Conservation (phyloP, 1,140 invertebrate genomes). For the Euwallacea fornicatus region DNA sequence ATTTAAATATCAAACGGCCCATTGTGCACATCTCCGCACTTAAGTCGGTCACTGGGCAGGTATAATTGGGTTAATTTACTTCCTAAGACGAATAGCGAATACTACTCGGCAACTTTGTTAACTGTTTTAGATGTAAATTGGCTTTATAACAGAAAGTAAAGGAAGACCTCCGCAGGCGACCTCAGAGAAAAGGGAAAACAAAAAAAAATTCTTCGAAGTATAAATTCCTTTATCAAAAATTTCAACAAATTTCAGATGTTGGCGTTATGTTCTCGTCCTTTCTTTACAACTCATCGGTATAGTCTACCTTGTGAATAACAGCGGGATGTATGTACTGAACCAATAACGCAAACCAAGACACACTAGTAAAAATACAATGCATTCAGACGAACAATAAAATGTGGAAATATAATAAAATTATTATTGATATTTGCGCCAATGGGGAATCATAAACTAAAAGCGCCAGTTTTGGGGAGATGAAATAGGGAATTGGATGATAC, state of each 20-base stretch:
- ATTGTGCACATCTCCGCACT: slow-evolving; percentile 1
- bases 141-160: neutral
- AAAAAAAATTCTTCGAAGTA: too few species aligned
- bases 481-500: slow-evolving; percentile 2
- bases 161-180: neutral
- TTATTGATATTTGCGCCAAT: slow-evolving; percentile 1
- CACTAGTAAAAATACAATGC: too few species aligned
- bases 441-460: neutral
- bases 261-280: too few species aligned
- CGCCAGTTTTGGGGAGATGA: slow-evolving; percentile 3
- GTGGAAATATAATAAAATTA: neutral
- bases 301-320: too few species aligned
- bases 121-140: slow-evolving; percentile 15
- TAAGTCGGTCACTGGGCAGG: slow-evolving; percentile 10
- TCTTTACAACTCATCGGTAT: too few species aligned
- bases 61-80: slow-evolving; percentile 18
- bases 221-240: too few species aligned
- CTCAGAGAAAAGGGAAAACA: too few species aligned
- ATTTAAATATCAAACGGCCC: slow-evolving; percentile 15
- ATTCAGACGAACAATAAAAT: too few species aligned
- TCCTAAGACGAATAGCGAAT: slow-evolving; percentile 6
- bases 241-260: too few species aligned
- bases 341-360: too few species aligned
- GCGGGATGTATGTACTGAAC: too few species aligned
- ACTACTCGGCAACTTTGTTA: slow-evolving; percentile 4